Base-by-base conservation (phyloP, 2,113 vertebrate genomes). In the Tonatia bakeri region DNA sequence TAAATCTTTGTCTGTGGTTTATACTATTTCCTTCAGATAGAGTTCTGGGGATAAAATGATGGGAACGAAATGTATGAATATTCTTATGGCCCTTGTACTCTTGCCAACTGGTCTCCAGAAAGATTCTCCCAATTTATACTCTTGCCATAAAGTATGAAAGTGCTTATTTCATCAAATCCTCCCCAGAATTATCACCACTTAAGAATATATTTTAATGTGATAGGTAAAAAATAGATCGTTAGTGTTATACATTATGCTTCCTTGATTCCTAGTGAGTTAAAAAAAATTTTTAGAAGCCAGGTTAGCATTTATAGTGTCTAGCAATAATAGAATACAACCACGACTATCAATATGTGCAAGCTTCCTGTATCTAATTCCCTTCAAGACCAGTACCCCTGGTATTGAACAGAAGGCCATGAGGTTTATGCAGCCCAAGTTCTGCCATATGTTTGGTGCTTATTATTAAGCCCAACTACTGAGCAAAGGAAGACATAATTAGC, bases 371-470 rank as follows among this genome's bases (percentile, higher is more conserved):
- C 33, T 76, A 38, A 88, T 93, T 96, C 90, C 81, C 89, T 96
- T 84, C 64, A 92, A 95, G 94, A 91, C 86, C 79, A 82, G 79
- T 24, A 56, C 93, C 86, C 92, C 64, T 75, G 79, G 93, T 73
- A 87, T 59, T 81, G 79, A 97, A 26, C 96, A 97, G 96, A 97
- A 96, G 67, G 94, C 95, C 79, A 31, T 80, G 70, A 87, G 93
- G 94, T 96, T 94, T 94, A 86, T 26, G 69, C 45, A 94, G 94
- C 64, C 93, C 88, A n/a, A 7, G 82, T 80, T 72, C 79, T 13
- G 59, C 97, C 97, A 97, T 98, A 97, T 98, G 96, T 94, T 96
- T 97, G 94, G n/a, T 97, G 96, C 87, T 96, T 98, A 96, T 97
- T 97, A 98, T 97, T 95, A 97, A 97, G 96, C 93, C 91, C 97